Percentiles rank a stretch among this genome's conserved stretches.
These are phyloP conservation scores for Microtus montanus DNA, from an alignment of 2,113 vertebrate species.

Conservation along the genomic window DNA sequence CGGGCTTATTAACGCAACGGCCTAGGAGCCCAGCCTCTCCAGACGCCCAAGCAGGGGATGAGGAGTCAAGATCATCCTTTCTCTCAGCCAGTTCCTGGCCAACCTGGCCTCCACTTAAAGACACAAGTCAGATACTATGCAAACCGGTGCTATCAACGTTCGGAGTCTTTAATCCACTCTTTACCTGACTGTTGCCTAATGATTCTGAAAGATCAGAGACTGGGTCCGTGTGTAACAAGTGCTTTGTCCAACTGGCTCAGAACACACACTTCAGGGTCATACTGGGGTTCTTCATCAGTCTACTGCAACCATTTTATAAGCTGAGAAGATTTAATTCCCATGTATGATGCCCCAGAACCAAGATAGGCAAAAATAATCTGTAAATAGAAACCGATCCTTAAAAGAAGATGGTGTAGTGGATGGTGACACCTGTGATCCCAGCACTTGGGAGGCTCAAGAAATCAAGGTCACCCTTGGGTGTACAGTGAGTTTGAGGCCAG, in stretches of 20 bases:
- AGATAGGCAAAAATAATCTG: conserved; percentile 17
- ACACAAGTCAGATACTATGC: conserved; percentile 28
- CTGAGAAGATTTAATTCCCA: not conserved
- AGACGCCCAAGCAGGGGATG: not conserved
- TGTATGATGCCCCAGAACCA: not conserved
- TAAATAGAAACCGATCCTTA: not conserved
- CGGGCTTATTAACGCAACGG: not conserved
- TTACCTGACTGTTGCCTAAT: conserved; percentile 1
- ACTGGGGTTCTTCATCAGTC: not conserved
- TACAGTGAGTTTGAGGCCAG: not conserved
- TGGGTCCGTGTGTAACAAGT: not conserved
- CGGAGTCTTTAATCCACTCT: not conserved
- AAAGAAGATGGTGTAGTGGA: not conserved
- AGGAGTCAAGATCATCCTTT: not conserved
- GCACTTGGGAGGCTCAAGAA: not conserved
- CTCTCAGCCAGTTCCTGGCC: not conserved
- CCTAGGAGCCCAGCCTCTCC: not conserved
- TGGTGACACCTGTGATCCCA: not conserved
- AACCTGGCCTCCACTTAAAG: not conserved
- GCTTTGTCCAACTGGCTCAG: not conserved
- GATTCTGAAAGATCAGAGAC: not conserved
- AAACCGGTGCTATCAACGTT: not conserved
- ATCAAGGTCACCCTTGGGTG: not conserved
- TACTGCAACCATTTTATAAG: conserved; percentile 22
- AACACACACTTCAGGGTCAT: not conserved